These are phyloP conservation scores for Bombyx mandarina DNA, from an alignment of 1,140 invertebrate genomes.

Conservation along the genomic window DNA sequence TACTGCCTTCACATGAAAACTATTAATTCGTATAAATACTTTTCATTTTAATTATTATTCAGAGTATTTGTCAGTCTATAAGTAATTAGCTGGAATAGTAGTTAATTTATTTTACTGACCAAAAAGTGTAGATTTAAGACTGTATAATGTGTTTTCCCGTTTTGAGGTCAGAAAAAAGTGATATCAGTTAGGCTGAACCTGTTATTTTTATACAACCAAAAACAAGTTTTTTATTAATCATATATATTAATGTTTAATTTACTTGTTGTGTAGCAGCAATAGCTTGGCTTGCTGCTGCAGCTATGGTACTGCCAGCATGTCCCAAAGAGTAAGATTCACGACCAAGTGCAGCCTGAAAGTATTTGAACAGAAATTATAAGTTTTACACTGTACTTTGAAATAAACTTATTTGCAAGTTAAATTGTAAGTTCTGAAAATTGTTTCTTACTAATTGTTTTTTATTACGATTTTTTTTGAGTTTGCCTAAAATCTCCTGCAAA, in stretches of 20 bases:
- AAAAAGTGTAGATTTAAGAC: too few relatives aligned
- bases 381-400: background rate
- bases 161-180: too few relatives aligned
- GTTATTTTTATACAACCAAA: too few relatives aligned
- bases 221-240: too few relatives aligned
- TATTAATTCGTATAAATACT: too few relatives aligned
- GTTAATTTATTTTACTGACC: too few relatives aligned
- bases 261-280: constrained; percentile 96
- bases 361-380: background rate
- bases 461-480: background rate
- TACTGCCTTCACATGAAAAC: too few relatives aligned
- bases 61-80: too few relatives aligned
- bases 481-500: background rate
- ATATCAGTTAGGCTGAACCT: too few relatives aligned
- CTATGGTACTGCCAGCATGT: constrained; percentile 90
- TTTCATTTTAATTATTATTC: too few relatives aligned
- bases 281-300: constrained; percentile 94
- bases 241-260: constrained; percentile 1
- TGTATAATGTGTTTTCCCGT: too few relatives aligned
- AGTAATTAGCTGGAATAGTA: too few relatives aligned
- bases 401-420: background rate
- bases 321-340: constrained; percentile 75
- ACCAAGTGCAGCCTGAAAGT: constrained; percentile 50
- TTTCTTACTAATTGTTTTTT: background rate
- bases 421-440: background rate